Evolutionary conservation across 2,888 invertebrate genomes (phyloP).

Genomic region (Desoria tigrina): DNA sequence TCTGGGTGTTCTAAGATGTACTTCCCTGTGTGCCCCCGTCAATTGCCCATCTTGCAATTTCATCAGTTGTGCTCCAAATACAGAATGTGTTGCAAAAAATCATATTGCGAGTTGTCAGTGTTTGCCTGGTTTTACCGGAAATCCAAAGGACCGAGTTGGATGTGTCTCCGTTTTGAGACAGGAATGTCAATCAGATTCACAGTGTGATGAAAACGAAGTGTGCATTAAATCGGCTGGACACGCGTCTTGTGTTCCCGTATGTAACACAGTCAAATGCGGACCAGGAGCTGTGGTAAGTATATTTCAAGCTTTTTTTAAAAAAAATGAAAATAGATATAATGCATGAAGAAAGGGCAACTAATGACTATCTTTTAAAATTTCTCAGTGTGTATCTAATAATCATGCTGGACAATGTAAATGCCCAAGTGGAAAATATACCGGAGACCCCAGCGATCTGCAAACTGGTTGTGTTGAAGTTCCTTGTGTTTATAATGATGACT

Average conservation of each 20-base stretch:
- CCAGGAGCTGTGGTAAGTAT: constrained; percentile 81
- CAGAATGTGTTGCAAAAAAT: constrained; percentile 67
- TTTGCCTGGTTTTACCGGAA: constrained; percentile 77
- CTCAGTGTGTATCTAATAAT: constrained; percentile 86
- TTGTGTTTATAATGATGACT: constrained; percentile 73
- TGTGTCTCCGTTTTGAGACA: constrained; percentile 73
- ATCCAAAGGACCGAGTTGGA: constrained; percentile 86
- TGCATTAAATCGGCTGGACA: constrained; percentile 67
- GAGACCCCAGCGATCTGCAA: constrained; percentile 75
- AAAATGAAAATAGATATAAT: no score
- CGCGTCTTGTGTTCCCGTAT: constrained; percentile 71
- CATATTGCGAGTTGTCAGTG: constrained; percentile 71
- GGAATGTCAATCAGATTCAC: constrained; percentile 75
- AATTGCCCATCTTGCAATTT: constrained; percentile 68
- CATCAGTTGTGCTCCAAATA: constrained; percentile 64
- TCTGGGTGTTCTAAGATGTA: constrained; percentile 80
- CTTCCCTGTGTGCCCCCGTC: constrained; percentile 73
- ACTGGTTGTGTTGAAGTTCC: constrained; percentile 76
- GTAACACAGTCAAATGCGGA: constrained; percentile 75
- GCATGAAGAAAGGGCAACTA: no score
- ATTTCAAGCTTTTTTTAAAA: no score
- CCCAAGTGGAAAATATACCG: constrained; percentile 71
- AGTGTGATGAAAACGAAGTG: constrained; percentile 79
- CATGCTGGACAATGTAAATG: constrained; percentile 88
- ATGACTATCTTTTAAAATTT: no score